phyloP scores from a whole-genome alignment of 2,113 vertebrate species.

The Tenrec ecaudatus region DNA sequence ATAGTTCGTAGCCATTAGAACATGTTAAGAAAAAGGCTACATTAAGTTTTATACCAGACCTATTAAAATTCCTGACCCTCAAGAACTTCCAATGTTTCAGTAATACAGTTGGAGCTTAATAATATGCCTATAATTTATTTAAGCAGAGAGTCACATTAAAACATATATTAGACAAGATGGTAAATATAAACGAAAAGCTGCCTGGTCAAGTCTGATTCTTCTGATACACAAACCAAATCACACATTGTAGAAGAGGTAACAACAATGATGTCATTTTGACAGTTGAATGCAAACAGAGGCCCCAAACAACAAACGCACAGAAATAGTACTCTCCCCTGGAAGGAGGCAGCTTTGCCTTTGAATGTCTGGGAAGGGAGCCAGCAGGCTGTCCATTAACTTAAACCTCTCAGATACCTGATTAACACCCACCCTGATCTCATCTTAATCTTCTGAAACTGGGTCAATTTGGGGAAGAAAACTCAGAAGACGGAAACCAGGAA shows the following conservation, averaged over 20 bases:
- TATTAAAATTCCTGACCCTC: conserved; percentile 43
- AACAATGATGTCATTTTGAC: conserved; percentile 14
- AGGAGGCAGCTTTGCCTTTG: not conserved
- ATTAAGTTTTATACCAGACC: conserved; percentile 72
- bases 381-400: not conserved
- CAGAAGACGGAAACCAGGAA: not conserved
- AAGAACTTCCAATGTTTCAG: conserved; percentile 62
- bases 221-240: conserved; percentile 16
- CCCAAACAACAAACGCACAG: not conserved
- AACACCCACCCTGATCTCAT: not conserved
- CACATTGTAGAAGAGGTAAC: not conserved
- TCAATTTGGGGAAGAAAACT: not conserved
- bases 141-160: conserved; percentile 74
- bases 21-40: conserved; percentile 48
- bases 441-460: not conserved
- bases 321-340: not conserved
- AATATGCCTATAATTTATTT: conserved; percentile 81
- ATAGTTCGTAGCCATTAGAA: conserved; percentile 45
- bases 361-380: not conserved
- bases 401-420: not conserved
- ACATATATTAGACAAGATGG: conserved; percentile 78
- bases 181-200: conserved; percentile 73
- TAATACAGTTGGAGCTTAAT: conserved; percentile 60
- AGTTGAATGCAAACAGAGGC: conserved; percentile 40
- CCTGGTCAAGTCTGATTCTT: conserved; percentile 79